Conservation (phyloP, 1,140 invertebrate species). For the Metopolophium dirhodum region DNA sequence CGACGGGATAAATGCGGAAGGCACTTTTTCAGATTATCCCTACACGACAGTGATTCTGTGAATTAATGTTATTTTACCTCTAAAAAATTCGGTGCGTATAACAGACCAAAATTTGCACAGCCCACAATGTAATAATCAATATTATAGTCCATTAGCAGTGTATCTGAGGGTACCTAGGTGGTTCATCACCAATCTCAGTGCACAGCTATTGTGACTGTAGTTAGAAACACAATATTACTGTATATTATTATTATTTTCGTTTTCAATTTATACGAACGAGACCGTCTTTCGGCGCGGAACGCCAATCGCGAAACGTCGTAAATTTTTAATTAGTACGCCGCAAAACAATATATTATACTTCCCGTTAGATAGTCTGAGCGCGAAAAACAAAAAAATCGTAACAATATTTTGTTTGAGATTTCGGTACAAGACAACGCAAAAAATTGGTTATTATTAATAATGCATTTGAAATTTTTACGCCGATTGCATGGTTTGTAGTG, state of each 20-base stretch:
- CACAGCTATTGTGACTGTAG: not conserved
- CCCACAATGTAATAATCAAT: not conserved
- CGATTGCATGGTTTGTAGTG: not conserved
- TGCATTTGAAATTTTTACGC: not conserved
- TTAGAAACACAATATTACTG: not conserved
- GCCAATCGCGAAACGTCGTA: not conserved
- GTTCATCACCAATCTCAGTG: not conserved
- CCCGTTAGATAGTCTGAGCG: conserved; percentile 23
- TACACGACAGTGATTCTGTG: conserved; percentile 16
- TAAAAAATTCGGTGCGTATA: conserved; percentile 34
- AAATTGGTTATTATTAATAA: not conserved
- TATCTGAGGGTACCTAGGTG: not conserved
- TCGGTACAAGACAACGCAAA: not conserved
- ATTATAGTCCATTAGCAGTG: not conserved
- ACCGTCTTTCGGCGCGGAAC: not conserved
- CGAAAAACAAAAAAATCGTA: not conserved
- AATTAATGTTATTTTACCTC: conserved; percentile 22
- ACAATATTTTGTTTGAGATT: not conserved
- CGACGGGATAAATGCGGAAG: conserved; percentile 27
- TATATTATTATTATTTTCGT: not conserved
- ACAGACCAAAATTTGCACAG: conserved; percentile 6
- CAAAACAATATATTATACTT: not conserved
- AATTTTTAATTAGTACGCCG: not conserved
- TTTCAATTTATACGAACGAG: not conserved
- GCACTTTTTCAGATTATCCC: conserved; percentile 49